Conservation (phyloP, 2,797 vertebrate species). For the Etheostoma nigrum region DNA sequence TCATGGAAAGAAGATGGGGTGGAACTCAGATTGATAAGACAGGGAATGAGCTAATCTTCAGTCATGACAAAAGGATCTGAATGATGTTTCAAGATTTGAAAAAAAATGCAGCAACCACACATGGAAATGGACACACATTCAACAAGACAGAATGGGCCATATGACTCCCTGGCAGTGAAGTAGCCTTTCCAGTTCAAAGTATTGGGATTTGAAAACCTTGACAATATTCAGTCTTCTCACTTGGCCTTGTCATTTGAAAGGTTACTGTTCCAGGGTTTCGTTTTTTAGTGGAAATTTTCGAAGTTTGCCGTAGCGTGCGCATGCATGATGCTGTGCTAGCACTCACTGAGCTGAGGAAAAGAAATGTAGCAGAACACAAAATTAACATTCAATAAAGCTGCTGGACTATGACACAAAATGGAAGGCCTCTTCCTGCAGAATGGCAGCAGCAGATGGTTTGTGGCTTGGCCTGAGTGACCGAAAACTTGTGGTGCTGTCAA, state of each 20-base stretch:
- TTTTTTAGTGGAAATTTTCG: conserved; percentile 29
- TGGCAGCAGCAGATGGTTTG: conserved; percentile 46
- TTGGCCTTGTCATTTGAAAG: conserved; percentile 30
- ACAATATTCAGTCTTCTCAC: conserved; percentile 1
- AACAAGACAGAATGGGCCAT: conserved; percentile 64
- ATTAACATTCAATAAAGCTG: conserved; percentile 32
- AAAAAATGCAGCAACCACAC: conserved; percentile 25
- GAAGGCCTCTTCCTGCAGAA: conserved; percentile 29
- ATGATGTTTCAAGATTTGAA: conserved; percentile 30
- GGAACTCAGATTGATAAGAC: conserved; percentile 18
- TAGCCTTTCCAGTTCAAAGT: background rate
- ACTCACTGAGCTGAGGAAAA: conserved; percentile 77
- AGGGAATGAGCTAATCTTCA: conserved; percentile 24
- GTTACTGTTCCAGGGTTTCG: conserved; percentile 20
- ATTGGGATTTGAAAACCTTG: background rate
- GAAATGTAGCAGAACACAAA: conserved; percentile 4
- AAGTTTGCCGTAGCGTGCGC: conserved; percentile 59
- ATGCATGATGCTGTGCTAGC: conserved; percentile 72
- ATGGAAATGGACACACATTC: conserved; percentile 38
- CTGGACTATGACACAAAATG: conserved; percentile 37
- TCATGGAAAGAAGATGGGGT: conserved; percentile 36
- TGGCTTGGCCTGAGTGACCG: conserved; percentile 36
- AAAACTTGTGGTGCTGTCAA: conserved; percentile 27
- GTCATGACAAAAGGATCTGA: conserved; percentile 26
- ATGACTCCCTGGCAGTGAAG: background rate